These are phyloP conservation scores for Endotricha flammealis DNA, from an alignment of 2,888 invertebrate genomes.

Conservation along the genomic window DNA sequence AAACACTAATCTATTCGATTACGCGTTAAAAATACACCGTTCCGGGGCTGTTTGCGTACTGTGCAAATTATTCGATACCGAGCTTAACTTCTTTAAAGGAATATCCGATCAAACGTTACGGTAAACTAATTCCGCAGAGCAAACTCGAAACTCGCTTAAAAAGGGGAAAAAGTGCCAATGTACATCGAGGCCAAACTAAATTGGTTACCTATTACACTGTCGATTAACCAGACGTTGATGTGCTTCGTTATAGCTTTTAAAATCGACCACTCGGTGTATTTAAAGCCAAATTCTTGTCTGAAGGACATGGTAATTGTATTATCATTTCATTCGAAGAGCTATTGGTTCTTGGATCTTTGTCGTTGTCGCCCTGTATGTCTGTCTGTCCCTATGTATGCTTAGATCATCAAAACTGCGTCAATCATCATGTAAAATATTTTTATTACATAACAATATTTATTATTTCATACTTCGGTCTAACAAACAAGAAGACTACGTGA, in stretches of 20 bases:
- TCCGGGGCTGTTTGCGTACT: slow-evolving; percentile 41
- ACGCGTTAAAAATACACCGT: slow-evolving; percentile 38
- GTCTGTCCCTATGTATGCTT: no score
- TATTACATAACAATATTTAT: no score
- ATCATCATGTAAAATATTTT: no score
- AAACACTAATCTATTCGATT: slow-evolving; percentile 41
- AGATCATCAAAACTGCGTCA: no score
- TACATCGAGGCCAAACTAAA: slow-evolving; percentile 53
- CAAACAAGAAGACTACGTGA: no score
- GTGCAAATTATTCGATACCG: slow-evolving; percentile 47
- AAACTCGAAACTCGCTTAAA: slow-evolving; percentile 65
- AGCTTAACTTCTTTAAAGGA: slow-evolving; percentile 67
- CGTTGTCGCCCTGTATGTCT: no score
- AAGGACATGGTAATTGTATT: slow-evolving; percentile 4
- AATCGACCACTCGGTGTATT: neutral
- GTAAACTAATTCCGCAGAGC: slow-evolving; percentile 73
- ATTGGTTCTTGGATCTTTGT: slow-evolving; percentile 3
- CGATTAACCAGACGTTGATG: slow-evolving; percentile 43
- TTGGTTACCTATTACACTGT: slow-evolving; percentile 67
- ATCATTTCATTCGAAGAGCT: slow-evolving; percentile 7
- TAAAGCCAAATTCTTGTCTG: neutral
- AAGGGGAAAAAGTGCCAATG: slow-evolving; percentile 51
- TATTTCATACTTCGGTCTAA: no score
- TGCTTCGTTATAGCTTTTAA: neutral
- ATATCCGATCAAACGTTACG: slow-evolving; percentile 71